Conservation (phyloP, 1,140 invertebrate genomes). For the Nomia melanderi region DNA sequence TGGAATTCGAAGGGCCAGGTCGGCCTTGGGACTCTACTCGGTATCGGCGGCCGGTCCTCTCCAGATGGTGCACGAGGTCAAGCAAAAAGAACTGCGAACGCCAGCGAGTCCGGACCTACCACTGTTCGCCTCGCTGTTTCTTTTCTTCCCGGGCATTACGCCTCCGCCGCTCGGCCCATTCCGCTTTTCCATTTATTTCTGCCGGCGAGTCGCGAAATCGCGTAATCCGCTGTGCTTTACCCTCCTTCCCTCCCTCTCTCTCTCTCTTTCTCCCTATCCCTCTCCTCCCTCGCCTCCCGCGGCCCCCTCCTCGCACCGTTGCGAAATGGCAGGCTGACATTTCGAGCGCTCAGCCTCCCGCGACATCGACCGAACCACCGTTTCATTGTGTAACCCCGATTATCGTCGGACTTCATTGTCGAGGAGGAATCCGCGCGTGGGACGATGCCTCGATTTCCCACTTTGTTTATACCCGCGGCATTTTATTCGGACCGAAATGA, state of each 20-base stretch:
- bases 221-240: slow-evolving; percentile 12
- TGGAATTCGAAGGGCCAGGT: slow-evolving; percentile 63
- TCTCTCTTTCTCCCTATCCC: too few species aligned
- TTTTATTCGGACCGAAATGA: neutral
- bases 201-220: slow-evolving; percentile 25
- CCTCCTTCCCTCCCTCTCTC: neutral
- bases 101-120: slow-evolving; percentile 37
- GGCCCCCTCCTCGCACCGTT: neutral
- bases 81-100: slow-evolving; percentile 56
- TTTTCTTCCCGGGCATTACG: slow-evolving; percentile 23
- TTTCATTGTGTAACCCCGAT: slow-evolving; percentile 24
- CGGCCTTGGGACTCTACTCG: slow-evolving; percentile 63
- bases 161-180: neutral
- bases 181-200: slow-evolving; percentile 35
- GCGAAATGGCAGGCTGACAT: slow-evolving; percentile 46
- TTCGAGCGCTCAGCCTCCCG: slow-evolving; percentile 12
- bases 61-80: slow-evolving; percentile 60
- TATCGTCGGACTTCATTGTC: neutral
- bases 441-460: neutral
- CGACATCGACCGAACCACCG: neutral
- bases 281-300: neutral
- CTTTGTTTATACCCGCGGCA: neutral
- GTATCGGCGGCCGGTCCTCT: slow-evolving; percentile 53
- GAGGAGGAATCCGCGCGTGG: neutral
- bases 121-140: slow-evolving; percentile 42